Percentiles rank a stretch among this genome's conserved stretches.
These are phyloP conservation scores for Pleuronectes platessa DNA, from an alignment of 2,113 vertebrate genomes.

Conservation along the genomic window DNA sequence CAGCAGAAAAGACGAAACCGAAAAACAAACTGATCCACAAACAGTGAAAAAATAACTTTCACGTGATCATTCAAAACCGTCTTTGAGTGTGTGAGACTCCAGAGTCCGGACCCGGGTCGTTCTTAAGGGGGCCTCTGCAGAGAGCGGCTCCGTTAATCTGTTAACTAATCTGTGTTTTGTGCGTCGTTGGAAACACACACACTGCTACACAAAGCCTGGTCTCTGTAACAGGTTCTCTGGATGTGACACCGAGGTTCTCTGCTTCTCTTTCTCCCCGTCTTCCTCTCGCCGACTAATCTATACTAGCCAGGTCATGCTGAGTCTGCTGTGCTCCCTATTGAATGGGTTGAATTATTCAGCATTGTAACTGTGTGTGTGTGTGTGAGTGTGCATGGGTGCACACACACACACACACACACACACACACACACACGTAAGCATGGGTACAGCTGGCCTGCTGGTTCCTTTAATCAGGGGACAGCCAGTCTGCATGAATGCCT, in stretches of 20 bases:
- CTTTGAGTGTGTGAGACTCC: background rate
- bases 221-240: slow-evolving; percentile 28
- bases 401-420: slow-evolving; percentile 8
- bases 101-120: slow-evolving; percentile 1
- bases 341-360: slow-evolving; percentile 97
- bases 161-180: background rate
- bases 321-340: slow-evolving; percentile 92
- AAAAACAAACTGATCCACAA: slow-evolving; percentile 16
- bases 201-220: background rate
- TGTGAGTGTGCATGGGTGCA: slow-evolving; percentile 20
- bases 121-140: background rate
- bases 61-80: background rate
- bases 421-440: slow-evolving; percentile 61
- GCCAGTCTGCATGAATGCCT: slow-evolving; percentile 95
- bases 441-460: slow-evolving; percentile 96
- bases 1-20: slow-evolving; percentile 48
- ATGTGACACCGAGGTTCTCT: slow-evolving; percentile 37
- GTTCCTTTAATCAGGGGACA: slow-evolving; percentile 96
- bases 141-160: background rate
- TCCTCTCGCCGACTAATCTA: slow-evolving; percentile 79
- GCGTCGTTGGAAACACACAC: background rate
- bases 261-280: slow-evolving; percentile 35
- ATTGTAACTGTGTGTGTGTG: slow-evolving; percentile 80
- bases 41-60: no score
- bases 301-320: slow-evolving; percentile 92